These are phyloP conservation scores for Zaprionus bogoriensis DNA, from an alignment of 2,888 invertebrate species.

Conservation along the genomic window DNA sequence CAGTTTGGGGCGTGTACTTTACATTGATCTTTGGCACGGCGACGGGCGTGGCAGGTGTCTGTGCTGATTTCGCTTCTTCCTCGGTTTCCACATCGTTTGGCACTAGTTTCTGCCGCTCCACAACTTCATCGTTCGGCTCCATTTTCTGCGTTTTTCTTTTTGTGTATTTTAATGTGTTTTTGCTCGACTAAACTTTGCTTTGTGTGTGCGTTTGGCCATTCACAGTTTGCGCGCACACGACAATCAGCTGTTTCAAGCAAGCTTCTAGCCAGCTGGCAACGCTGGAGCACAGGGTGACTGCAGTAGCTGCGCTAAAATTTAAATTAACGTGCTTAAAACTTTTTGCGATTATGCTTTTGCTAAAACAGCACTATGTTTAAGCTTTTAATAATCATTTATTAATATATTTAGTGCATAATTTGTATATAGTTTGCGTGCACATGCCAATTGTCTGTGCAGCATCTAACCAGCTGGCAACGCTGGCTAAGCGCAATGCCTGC, in stretches of 20 bases:
- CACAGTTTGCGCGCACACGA: conserved; percentile 14
- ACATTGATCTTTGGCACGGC: conserved; percentile 74
- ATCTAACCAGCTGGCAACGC: neutral
- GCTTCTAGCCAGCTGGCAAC: neutral
- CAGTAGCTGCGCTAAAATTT: too few relatives aligned
- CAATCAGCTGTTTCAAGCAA: conserved; percentile 33
- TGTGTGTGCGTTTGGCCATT: conserved; percentile 45
- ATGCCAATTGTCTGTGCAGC: too few relatives aligned
- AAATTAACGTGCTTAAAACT: too few relatives aligned
- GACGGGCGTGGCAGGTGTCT: conserved; percentile 81
- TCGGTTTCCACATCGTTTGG: conserved; percentile 82
- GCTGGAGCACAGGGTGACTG: conserved; percentile 12
- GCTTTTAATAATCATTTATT: too few relatives aligned
- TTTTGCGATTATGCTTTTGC: too few relatives aligned
- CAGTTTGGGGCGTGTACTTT: conserved; percentile 13
- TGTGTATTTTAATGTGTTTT: conserved; percentile 14
- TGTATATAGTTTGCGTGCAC: too few relatives aligned
- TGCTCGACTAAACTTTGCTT: conserved; percentile 39
- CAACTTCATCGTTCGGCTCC: conserved; percentile 83
- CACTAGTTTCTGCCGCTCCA: conserved; percentile 83
- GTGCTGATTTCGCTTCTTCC: conserved; percentile 82
- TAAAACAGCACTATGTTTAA: too few relatives aligned
- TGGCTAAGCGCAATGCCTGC: neutral
- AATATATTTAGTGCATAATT: too few relatives aligned
- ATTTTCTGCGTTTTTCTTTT: conserved; percentile 47